phyloP scores from a whole-genome alignment of 2,113 vertebrate species.

The Reinhardtius hippoglossoides region DNA sequence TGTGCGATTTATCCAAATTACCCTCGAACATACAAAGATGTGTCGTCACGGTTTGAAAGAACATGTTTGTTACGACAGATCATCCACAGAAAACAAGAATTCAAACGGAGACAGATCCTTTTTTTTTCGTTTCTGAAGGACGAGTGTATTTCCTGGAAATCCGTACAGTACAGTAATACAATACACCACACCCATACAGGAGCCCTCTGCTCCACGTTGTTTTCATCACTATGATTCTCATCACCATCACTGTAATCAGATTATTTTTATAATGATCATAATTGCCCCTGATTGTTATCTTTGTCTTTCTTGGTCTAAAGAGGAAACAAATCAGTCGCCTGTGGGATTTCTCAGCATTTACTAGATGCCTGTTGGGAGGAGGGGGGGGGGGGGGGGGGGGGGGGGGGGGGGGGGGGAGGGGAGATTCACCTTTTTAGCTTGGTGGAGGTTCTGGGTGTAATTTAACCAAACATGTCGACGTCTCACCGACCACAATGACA shows the following conservation, averaged over 20 bases:
- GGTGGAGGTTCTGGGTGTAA: constrained; percentile 6
- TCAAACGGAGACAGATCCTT: constrained; percentile 7
- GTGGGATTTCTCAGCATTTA: constrained; percentile 8
- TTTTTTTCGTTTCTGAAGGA: neutral
- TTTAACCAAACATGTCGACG: constrained; percentile 43
- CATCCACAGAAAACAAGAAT: neutral
- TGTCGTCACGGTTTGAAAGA: neutral
- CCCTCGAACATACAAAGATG: constrained; percentile 15
- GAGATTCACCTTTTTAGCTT: constrained; percentile 10
- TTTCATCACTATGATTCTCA: constrained; percentile 53
- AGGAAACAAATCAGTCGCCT: constrained; percentile 50
- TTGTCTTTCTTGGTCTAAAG: constrained; percentile 33
- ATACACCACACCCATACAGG: neutral
- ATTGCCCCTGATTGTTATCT: constrained; percentile 67
- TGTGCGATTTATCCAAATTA: constrained; percentile 28
- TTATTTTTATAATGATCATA: constrained; percentile 68
- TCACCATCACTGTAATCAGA: constrained; percentile 57
- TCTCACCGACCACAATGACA: constrained; percentile 11
- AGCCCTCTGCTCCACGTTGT: constrained; percentile 15
- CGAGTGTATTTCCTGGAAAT: constrained; percentile 22
- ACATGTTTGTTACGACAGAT: constrained; percentile 15
- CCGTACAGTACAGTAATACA: neutral
- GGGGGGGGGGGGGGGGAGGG: neutral
- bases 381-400: neutral
- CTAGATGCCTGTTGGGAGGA: neutral